Percentiles rank a stretch among this genome's conserved stretches.
phyloP scores from a whole-genome alignment of 1,140 invertebrate species.

The Aradophagus sp. region DNA sequence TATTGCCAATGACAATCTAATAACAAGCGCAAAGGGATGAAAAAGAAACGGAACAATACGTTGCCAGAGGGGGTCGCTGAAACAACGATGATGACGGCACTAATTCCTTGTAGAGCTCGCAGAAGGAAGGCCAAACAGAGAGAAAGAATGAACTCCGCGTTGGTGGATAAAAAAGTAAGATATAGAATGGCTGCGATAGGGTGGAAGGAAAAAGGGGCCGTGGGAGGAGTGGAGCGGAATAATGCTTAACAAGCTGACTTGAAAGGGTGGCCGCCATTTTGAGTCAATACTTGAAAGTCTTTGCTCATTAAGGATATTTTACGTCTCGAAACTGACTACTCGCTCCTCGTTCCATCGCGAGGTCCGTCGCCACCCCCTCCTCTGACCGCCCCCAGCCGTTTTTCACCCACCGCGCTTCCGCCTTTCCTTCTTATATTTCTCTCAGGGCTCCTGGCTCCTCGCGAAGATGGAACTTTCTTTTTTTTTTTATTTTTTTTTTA shows the following conservation, averaged over 20 bases:
- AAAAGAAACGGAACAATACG: conserved; percentile 29
- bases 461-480: conserved; percentile 46
- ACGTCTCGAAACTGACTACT: conserved; percentile 61
- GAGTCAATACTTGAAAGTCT: conserved; percentile 75
- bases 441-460: conserved; percentile 34
- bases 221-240: conserved; percentile 58
- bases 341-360: conserved; percentile 39
- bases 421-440: conserved; percentile 41
- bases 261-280: conserved; percentile 73
- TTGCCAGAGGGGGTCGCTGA: conserved; percentile 16
- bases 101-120: conserved; percentile 32
- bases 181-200: conserved; percentile 50
- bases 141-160: conserved; percentile 47
- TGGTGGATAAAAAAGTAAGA: conserved; percentile 51
- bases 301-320: conserved; percentile 75
- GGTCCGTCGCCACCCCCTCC: conserved; percentile 25
- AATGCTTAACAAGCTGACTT: conserved; percentile 74
- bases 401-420: conserved; percentile 34
- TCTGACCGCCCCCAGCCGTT: conserved; percentile 23
- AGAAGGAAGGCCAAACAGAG: conserved; percentile 35
- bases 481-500: conserved; percentile 56
- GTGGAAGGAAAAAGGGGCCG: conserved; percentile 34
- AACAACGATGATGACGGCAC: conserved; percentile 43
- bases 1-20: conserved; percentile 31
- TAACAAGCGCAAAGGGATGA: conserved; percentile 22